Base-by-base conservation (phyloP, 2,888 invertebrate genomes). In the Tachystola acroxantha region DNA sequence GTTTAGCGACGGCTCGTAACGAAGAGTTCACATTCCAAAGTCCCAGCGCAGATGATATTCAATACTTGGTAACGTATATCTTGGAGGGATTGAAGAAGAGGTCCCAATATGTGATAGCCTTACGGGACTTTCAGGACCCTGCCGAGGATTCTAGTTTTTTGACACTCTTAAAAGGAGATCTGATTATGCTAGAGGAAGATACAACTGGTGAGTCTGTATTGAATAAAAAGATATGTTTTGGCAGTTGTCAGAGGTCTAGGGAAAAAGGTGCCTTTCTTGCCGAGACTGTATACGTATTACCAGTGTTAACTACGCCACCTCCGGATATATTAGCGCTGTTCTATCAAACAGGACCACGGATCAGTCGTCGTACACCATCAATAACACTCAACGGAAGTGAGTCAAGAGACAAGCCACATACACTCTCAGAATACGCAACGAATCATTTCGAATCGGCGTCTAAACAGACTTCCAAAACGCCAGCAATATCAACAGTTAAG, bases 1-100 rank as follows among this genome's bases (percentile, higher is more conserved):
- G 97, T 55, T 86, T 99, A 51, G 94, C 96, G 3, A 99, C 99
- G 3, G 97, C 99, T 9, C 91, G 98, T 32, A 97, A 97, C 5
- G 99, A 99, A 80, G 99, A 99, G 73, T 99, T 98, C 64, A 98
- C 98, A 9, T 99, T 99, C 88, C 98, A 98, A 74, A 98, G 98
- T 68, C 98, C 98, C 5, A 99, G 99, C 71, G 97, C 99, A 7
- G 98, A 98, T 73, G 99, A 99, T 68, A 99, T 99, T 48, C 89
- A 97, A 32, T 98, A 99, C 75, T 88, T 99, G 52, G 97, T 99
- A 0, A 96, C 97, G 6, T 97, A 96, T 70, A 99, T 99, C 87
- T 88, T 99, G 48, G 98, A 98, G 82, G 99, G 99, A 7, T 84
- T 99, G 40, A 98, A 98, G 76, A 93, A 93, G 62, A 78, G 99